Percentiles rank a stretch among this genome's conserved stretches.
These are phyloP conservation scores for Dermolepida albohirtum DNA, from an alignment of 2,888 invertebrate species.

Conservation along the genomic window DNA sequence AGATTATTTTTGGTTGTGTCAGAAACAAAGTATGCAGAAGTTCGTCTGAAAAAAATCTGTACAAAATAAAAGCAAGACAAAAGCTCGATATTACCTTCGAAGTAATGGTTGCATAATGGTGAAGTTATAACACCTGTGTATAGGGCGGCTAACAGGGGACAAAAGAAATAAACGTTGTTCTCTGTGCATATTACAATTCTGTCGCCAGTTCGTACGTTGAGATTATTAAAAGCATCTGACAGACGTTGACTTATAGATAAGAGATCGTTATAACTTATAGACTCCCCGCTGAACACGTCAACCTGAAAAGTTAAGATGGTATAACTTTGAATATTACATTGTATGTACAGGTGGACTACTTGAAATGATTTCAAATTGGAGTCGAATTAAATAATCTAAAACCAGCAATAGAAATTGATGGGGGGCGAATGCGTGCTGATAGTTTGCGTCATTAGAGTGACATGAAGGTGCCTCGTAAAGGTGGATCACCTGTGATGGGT, in stretches of 20 bases:
- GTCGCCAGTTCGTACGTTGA: constrained; percentile 47
- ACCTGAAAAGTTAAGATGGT: constrained; percentile 51
- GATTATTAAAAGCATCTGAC: constrained; percentile 48
- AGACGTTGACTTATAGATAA: constrained; percentile 50
- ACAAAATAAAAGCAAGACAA: background rate
- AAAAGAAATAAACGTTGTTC: constrained; percentile 52
- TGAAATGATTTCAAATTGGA: too few relatives aligned
- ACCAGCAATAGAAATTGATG: too few relatives aligned
- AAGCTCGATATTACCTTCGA: constrained; percentile 34
- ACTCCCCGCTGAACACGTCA: constrained; percentile 48
- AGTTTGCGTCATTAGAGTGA: too few relatives aligned
- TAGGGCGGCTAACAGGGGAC: constrained; percentile 51
- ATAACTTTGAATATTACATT: too few relatives aligned
- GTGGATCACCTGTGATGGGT: too few relatives aligned
- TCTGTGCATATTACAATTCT: constrained; percentile 52
- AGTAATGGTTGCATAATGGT: constrained; percentile 52
- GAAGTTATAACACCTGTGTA: constrained; percentile 50
- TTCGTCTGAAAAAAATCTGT: constrained; percentile 44
- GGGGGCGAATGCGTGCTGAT: too few relatives aligned
- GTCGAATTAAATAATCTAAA: too few relatives aligned
- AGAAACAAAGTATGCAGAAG: constrained; percentile 70
- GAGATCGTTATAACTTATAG: constrained; percentile 49
- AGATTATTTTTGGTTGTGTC: constrained; percentile 74
- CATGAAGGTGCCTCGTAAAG: too few relatives aligned
- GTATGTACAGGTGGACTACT: too few relatives aligned